Evolutionary conservation across 2,888 invertebrate genomes (phyloP).

Genomic region (Tetramorium bicarinatum): DNA sequence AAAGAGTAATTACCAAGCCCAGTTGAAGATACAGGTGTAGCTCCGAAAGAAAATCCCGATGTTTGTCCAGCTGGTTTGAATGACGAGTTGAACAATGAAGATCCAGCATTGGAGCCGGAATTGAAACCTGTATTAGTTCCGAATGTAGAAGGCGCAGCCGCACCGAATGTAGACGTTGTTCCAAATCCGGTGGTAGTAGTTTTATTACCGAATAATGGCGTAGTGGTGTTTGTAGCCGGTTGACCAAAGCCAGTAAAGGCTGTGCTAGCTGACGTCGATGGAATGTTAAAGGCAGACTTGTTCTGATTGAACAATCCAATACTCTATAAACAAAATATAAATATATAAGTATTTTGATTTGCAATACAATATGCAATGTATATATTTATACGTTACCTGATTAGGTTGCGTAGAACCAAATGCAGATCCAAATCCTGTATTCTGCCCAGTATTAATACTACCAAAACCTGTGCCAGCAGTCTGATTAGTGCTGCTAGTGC

Average conservation of each 20-base stretch:
- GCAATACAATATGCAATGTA: neutral
- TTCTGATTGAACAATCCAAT: conserved; percentile 86
- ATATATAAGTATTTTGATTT: neutral
- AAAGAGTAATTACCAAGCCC: conserved; percentile 74
- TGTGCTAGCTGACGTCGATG: conserved; percentile 83
- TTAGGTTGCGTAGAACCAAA: conserved; percentile 85
- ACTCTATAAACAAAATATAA: conserved; percentile 72
- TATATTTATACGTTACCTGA: conserved; percentile 77
- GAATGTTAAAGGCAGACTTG: conserved; percentile 85
- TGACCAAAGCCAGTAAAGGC: conserved; percentile 86
- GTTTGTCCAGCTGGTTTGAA: conserved; percentile 86
- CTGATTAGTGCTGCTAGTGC: conserved; percentile 81
- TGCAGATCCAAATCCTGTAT: conserved; percentile 82
- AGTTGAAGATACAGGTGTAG: conserved; percentile 80
- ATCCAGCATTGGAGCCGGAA: conserved; percentile 83
- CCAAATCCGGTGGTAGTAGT: conserved; percentile 86
- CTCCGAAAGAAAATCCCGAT: conserved; percentile 85
- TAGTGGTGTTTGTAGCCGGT: conserved; percentile 73
- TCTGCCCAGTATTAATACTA: conserved; percentile 82
- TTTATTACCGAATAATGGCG: conserved; percentile 86
- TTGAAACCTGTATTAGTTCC: conserved; percentile 73
- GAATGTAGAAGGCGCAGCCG: conserved; percentile 79
- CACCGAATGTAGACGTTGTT: conserved; percentile 80
- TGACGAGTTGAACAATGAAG: conserved; percentile 86
- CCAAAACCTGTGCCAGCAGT: conserved; percentile 83